Evolutionary conservation across 2,797 vertebrate genomes (phyloP), one percentile per base, ranked within the genome.

Genomic region (Furcifer pardalis): DNA sequence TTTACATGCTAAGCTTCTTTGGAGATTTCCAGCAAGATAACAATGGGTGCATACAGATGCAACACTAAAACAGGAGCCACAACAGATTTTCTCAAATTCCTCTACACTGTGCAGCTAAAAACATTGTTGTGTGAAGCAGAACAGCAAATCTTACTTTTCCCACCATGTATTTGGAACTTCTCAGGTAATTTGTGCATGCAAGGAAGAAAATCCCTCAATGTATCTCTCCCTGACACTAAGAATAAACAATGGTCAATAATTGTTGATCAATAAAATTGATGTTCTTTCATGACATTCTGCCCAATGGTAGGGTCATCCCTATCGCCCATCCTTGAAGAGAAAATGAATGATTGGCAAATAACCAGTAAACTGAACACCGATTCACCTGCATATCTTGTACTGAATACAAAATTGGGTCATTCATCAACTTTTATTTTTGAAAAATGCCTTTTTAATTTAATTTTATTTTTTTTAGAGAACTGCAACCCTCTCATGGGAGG

Each of bases 1-100:
- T 71, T 83, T 79, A 86, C 77, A 59, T 91, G 78, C 66, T 68
- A 85, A 84, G 87, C 30, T 5, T 76, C 88, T 85, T 77, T 84
- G 73, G 37, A 86, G 89, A 78, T 89, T 42, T 82, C 83, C 85
- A 85, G 84, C 82, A 88, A 77, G 25, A 49, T 69, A 46, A 76
- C 68, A 60, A 52, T 63, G 35, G 69, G 37, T 68, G 44, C 63
- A 25, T 60, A 81, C 25, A 81, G 73, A 71, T 71, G 23, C 82
- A 77, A 46, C 32, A 77, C 71, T 66, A 63, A 71, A 71, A 68
- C 27, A 69, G 25, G 1, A 77, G 46, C 49, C 17, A 46, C 12
- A 23, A 40, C 25, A 49, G 17, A 46, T 63, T 63, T 49, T 44
- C 21, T 46, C 40, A 5, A 21, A 40, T 73, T 60, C 10, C 2